Base-by-base conservation (phyloP, 2,797 vertebrate species). In the Phalanger gymnotis region DNA sequence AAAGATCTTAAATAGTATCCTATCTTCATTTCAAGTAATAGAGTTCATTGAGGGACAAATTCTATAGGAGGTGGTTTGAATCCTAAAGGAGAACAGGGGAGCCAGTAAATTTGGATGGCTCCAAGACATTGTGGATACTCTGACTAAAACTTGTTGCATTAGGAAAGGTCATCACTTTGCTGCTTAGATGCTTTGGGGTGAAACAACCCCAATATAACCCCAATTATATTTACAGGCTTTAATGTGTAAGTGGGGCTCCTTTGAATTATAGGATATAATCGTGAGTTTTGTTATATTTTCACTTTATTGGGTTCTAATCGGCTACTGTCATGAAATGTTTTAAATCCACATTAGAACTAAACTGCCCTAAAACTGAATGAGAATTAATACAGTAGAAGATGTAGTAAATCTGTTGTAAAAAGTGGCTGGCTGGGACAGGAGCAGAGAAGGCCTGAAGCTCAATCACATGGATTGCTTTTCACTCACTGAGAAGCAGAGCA, bases 301-400 rank as follows among this genome's bases (percentile, higher is more conserved):
- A 22, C 58, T 81, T 96, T 92, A 40, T 16, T 94, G 93, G 40
- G 52, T 95, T 95, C 97, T 66, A 93, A 91, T 92, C 95, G 52
- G 40, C 94, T 94, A 73, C 91, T 56, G 90, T 92, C 87, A 30
- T 92, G 89, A 96, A 93, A 61, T 91, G 22, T 89, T 89, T 52
- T 94, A 94, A 94, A 91, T 47, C 16, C 57, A 96, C 54, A 61
- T 93, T 90, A 92, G 56, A 40, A 89, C 93, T 51, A 95, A 89
- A 40, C 96, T 91, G 30, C 16, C 92, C 91, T 93, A 58, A 94
- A 92, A 90, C 14, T 28, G 87, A 93, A 6, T 9, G 40, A 53
- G 54, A 40, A 34, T 40, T 40, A 40, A 27, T n/a, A 25, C 1
- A 28, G 12, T 54, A 28, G 25, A 51, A 91, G 90, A 54, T 54